Conservation (phyloP, 1,140 invertebrate species). For the Dufourea novaeangliae region DNA sequence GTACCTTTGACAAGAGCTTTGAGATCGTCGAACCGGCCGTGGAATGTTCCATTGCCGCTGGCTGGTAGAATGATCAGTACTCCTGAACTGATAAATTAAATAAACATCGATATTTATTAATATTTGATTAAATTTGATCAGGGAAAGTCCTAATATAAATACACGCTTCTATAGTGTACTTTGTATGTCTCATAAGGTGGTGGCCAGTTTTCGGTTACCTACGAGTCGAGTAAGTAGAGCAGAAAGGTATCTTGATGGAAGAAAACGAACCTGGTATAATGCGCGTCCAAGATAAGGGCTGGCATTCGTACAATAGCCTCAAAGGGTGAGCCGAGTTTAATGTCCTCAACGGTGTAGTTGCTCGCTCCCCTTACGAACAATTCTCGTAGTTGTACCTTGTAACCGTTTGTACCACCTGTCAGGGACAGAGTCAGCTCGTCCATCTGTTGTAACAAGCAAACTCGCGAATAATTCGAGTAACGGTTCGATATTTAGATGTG, state of each 20-base stretch:
- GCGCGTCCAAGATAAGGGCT: slow-evolving; percentile 85
- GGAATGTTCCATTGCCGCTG: slow-evolving; percentile 87
- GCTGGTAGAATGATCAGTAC: slow-evolving; percentile 88
- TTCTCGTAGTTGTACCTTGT: slow-evolving; percentile 86
- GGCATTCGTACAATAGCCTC: slow-evolving; percentile 86
- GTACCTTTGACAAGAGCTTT: slow-evolving; percentile 84
- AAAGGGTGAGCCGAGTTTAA: slow-evolving; percentile 86
- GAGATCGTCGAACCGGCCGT: slow-evolving; percentile 85
- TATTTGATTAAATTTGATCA: too few relatives aligned
- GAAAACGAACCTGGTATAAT: slow-evolving; percentile 84
- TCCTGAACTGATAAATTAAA: slow-evolving; percentile 81
- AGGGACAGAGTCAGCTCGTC: slow-evolving; percentile 86
- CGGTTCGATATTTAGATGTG: not conserved
- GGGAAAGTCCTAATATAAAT: too few relatives aligned
- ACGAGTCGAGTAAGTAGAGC: not conserved
- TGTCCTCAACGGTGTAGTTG: slow-evolving; percentile 85
- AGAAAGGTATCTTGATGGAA: not conserved
- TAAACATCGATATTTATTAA: too few relatives aligned
- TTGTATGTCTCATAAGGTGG: not conserved
- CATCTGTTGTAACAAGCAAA: slow-evolving; percentile 79
- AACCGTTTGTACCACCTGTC: slow-evolving; percentile 87
- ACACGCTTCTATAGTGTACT: too few relatives aligned
- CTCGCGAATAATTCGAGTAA: not conserved
- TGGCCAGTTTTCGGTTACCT: not conserved
- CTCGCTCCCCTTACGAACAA: slow-evolving; percentile 87